Percentiles rank a stretch among this genome's conserved stretches.
Conservation (phyloP, 2,888 invertebrate species). For the Drosophila robusta region DNA sequence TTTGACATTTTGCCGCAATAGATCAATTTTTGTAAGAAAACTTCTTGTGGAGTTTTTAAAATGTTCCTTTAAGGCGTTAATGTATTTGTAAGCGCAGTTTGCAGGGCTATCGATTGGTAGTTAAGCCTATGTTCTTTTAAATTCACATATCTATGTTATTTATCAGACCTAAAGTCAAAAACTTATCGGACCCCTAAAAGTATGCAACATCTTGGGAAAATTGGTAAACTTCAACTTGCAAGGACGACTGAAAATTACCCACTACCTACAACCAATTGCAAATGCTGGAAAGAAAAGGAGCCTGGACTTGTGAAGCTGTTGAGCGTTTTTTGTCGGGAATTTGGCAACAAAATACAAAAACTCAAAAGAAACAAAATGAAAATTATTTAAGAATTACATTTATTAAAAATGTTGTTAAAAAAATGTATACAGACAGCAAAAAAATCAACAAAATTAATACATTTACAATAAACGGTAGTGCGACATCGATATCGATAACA, state of each 20-base stretch:
- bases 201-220: slow-evolving; percentile 34
- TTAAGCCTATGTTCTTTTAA: too few species aligned
- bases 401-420: slow-evolving; percentile 81
- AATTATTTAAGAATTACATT: slow-evolving; percentile 79
- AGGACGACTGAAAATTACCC: neutral
- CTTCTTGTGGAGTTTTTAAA: too few species aligned
- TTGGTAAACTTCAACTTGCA: neutral
- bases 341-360: neutral
- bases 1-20: too few species aligned
- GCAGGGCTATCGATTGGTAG: too few species aligned
- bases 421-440: slow-evolving; percentile 81
- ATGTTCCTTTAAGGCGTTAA: too few species aligned
- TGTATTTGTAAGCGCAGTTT: too few species aligned
- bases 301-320: neutral
- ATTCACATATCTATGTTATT: neutral
- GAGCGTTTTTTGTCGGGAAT: neutral
- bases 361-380: slow-evolving; percentile 31
- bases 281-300: slow-evolving; percentile 8
- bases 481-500: slow-evolving; percentile 73
- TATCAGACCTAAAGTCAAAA: neutral
- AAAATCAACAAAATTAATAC: slow-evolving; percentile 81
- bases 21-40: too few species aligned
- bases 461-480: slow-evolving; percentile 81
- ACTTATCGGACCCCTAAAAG: slow-evolving; percentile 16
- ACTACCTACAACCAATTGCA: neutral